Conservation (phyloP, 2,797 vertebrate species). For the Oophaga sylvatica region DNA sequence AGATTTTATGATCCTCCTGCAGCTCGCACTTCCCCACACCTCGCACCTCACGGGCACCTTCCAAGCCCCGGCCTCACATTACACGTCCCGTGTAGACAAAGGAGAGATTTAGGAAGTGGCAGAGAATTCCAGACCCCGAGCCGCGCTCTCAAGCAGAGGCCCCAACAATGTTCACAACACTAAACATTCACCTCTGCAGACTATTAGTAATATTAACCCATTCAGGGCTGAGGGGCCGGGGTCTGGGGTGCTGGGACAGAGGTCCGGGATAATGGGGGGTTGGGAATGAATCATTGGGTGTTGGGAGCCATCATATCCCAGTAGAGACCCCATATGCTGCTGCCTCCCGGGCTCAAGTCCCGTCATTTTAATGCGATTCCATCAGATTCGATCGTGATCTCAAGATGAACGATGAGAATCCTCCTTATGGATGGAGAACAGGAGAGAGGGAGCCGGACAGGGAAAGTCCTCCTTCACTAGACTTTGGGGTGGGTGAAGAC, state of each 20-base stretch:
- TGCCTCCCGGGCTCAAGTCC: not conserved
- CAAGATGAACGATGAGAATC: not conserved
- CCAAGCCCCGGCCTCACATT: conserved; percentile 43
- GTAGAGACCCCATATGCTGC: not conserved
- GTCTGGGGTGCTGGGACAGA: no score
- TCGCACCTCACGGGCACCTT: conserved; percentile 46
- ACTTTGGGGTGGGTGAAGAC: not conserved
- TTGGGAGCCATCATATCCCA: not conserved
- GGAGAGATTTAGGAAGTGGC: conserved; percentile 56
- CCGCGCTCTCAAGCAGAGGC: conserved; percentile 11
- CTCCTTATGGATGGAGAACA: not conserved
- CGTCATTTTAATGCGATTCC: not conserved
- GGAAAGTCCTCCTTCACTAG: not conserved
- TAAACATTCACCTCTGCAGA: conserved; percentile 25
- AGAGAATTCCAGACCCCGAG: conserved; percentile 29
- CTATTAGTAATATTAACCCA: not conserved
- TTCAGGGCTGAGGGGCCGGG: not conserved
- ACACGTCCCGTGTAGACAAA: conserved; percentile 38
- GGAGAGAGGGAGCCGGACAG: not conserved
- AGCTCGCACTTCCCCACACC: conserved; percentile 23
- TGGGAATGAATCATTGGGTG: conserved; percentile 36
- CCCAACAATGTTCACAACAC: conserved; percentile 6
- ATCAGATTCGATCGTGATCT: not conserved
- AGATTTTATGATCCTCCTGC: conserved; percentile 50
- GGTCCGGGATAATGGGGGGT: conserved; percentile 24